Conservation (phyloP, 2,888 invertebrate species). For the Cryptus armator region DNA sequence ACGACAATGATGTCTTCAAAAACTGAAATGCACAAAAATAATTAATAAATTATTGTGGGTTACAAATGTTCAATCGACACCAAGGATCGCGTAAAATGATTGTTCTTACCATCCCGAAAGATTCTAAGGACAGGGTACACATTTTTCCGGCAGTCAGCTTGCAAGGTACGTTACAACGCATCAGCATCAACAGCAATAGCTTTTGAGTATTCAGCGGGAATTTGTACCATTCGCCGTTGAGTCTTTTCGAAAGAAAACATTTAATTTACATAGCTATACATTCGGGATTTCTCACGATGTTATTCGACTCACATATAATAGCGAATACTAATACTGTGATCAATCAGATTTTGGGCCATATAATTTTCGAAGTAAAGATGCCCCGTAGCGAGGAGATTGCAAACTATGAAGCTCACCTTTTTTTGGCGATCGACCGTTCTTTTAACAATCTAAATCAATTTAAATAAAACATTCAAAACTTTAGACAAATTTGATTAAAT, state of each 20-base stretch:
- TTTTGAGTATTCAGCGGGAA: neutral
- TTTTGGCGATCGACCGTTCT: neutral
- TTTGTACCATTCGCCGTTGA: neutral
- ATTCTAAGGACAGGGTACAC: neutral
- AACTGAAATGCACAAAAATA: constrained; percentile 5
- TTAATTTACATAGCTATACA: neutral
- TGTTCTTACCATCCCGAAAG: neutral
- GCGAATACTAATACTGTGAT: constrained; percentile 1
- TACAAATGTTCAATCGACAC: neutral
- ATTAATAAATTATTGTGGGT: neutral
- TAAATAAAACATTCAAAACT: too few relatives aligned
- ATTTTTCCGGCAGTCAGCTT: neutral
- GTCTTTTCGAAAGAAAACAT: neutral
- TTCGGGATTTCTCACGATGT: neutral
- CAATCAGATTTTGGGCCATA: neutral
- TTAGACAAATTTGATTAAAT: too few relatives aligned
- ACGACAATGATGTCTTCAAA: constrained; percentile 32
- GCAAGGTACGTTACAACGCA: neutral
- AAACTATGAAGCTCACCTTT: neutral
- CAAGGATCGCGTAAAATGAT: neutral
- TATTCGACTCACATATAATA: neutral
- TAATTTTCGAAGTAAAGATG: neutral
- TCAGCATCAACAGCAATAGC: neutral
- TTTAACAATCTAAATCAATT: neutral
- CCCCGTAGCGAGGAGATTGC: neutral